Conservation (phyloP, 2,888 invertebrate genomes). For the Agonopterix subpropinquella region DNA sequence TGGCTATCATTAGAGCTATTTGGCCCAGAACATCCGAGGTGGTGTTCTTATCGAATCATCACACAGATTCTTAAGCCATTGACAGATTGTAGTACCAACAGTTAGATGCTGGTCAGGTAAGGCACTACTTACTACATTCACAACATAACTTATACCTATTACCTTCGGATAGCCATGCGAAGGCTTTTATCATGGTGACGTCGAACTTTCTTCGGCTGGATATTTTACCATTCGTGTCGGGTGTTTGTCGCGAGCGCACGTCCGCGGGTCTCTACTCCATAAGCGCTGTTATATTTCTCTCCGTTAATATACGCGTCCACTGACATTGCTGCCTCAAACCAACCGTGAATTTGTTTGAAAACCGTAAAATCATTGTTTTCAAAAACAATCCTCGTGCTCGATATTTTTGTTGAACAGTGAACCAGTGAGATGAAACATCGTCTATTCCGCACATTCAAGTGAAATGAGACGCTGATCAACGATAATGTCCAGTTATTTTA, state of each 20-base stretch:
- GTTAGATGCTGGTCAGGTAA: background rate
- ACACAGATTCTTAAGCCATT: background rate
- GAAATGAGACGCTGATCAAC: conserved; percentile 45
- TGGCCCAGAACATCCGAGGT: too few relatives aligned
- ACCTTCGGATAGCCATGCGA: conserved; percentile 48
- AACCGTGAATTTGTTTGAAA: conserved; percentile 50
- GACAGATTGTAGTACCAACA: background rate
- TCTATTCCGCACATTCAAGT: conserved; percentile 30
- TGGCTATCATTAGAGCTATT: too few relatives aligned
- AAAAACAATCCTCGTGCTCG: conserved; percentile 26
- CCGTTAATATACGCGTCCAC: conserved; percentile 24
- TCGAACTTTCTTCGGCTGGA: conserved; percentile 62
- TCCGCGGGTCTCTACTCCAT: conserved; percentile 16
- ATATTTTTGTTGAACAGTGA: conserved; percentile 35
- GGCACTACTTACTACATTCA: conserved; percentile 31
- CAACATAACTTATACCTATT: conserved; percentile 48
- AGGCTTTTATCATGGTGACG: conserved; percentile 58
- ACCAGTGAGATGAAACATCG: conserved; percentile 27
- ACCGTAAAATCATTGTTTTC: conserved; percentile 31
- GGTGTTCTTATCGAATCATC: background rate
- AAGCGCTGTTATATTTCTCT: conserved; percentile 14
- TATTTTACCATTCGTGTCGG: conserved; percentile 59
- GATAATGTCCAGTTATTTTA: conserved; percentile 52
- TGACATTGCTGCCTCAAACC: conserved; percentile 34
- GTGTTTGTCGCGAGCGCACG: conserved; percentile 52